These are phyloP conservation scores for Ceyx margarethae DNA, from an alignment of 2,113 vertebrate species.

Conservation along the genomic window DNA sequence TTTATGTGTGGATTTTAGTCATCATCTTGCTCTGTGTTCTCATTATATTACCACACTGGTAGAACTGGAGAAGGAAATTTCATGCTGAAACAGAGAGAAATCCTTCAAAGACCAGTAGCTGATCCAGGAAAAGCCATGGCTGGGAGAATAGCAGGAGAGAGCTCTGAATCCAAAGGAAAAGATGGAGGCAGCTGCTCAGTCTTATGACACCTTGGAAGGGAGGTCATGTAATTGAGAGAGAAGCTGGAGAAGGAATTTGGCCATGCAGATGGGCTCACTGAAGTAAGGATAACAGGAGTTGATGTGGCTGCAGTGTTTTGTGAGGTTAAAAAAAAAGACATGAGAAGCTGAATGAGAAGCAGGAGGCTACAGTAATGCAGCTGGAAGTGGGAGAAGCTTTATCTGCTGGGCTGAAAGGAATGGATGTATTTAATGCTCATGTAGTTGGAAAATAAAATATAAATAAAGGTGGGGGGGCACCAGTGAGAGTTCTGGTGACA, in stretches of 20 bases:
- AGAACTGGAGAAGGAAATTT: not conserved
- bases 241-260: not conserved
- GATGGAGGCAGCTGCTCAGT: not conserved
- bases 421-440: not conserved
- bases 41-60: not conserved
- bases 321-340: not conserved
- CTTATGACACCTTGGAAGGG: not conserved
- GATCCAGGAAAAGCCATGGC: not conserved
- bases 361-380: not conserved
- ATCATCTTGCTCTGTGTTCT: not conserved
- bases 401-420: not conserved
- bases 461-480: not conserved
- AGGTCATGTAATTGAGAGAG: not conserved
- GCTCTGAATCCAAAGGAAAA: not conserved
- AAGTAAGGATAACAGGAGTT: not conserved
- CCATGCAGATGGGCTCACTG: not conserved
- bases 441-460: not conserved
- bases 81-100: not conserved
- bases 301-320: not conserved
- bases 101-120: not conserved
- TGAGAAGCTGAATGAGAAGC: not conserved
- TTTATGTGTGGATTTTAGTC: not conserved
- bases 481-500: not conserved
- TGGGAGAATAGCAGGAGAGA: not conserved
- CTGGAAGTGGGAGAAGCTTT: not conserved